Conservation (phyloP, 2,113 vertebrate genomes). For the Heloderma charlesbogerti region DNA sequence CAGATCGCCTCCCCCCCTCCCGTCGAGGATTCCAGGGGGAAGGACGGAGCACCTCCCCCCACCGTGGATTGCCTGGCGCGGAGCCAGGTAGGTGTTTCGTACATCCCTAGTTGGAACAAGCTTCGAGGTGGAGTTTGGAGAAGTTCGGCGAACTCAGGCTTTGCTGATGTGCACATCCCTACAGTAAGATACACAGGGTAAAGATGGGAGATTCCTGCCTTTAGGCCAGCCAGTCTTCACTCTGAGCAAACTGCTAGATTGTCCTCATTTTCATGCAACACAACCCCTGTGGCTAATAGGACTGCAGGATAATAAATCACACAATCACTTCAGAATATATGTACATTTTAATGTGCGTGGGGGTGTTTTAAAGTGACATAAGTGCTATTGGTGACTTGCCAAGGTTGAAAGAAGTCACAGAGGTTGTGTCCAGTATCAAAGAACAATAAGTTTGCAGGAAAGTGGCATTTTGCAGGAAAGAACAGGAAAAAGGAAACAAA, state of each 20-base stretch:
- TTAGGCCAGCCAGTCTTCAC: slow-evolving; percentile 19
- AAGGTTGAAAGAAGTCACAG: slow-evolving; percentile 61
- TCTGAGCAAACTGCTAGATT: slow-evolving; percentile 45
- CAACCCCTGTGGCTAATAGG: slow-evolving; percentile 54
- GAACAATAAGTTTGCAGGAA: slow-evolving; percentile 36
- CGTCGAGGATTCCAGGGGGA: no score
- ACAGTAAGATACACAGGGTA: neutral
- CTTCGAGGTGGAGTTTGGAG: no score
- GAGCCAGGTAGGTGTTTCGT: no score
- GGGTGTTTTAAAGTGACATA: slow-evolving; percentile 68
- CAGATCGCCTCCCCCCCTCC: no score
- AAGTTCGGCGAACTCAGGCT: no score
- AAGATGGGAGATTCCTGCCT: slow-evolving; percentile 23
- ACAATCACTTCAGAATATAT: slow-evolving; percentile 74
- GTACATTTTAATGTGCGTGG: slow-evolving; percentile 68
- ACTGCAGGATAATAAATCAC: slow-evolving; percentile 73
- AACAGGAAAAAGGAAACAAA: slow-evolving; percentile 66
- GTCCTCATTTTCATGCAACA: slow-evolving; percentile 49
- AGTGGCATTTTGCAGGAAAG: slow-evolving; percentile 50
- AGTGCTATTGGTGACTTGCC: slow-evolving; percentile 68
- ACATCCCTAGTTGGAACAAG: no score
- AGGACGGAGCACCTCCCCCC: no score
- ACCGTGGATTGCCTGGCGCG: no score
- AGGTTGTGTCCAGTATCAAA: slow-evolving; percentile 60
- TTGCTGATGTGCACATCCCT: no score